Conservation (phyloP, 64 coral and sea anemone genomes). For the Orbicella faveolata region DNA sequence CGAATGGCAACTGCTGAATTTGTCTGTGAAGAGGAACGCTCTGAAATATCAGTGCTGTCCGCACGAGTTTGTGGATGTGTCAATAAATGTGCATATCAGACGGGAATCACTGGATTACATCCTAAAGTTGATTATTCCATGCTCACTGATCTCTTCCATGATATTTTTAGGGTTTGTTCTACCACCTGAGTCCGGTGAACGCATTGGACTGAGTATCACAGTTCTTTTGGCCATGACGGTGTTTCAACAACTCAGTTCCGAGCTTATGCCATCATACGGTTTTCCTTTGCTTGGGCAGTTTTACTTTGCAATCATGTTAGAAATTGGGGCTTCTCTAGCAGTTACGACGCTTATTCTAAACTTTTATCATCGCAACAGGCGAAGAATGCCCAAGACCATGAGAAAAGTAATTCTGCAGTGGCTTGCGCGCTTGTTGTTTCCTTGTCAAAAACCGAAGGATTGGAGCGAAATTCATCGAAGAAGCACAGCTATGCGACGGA, state of each 20-base stretch:
- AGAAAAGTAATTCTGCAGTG: conserved; percentile 68
- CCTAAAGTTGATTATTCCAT: conserved; percentile 65
- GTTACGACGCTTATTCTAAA: conserved; percentile 69
- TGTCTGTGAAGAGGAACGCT: conserved; percentile 34
- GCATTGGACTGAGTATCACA: conserved; percentile 73
- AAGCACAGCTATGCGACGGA: not conserved
- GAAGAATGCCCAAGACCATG: conserved; percentile 70
- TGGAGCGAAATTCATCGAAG: conserved; percentile 4
- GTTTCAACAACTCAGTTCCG: conserved; percentile 63
- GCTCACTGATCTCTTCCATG: conserved; percentile 71
- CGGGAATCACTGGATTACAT: conserved; percentile 65
- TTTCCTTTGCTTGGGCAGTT: conserved; percentile 74
- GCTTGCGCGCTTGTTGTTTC: conserved; percentile 48
- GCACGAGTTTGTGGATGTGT: conserved; percentile 57
- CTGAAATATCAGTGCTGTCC: conserved; percentile 61
- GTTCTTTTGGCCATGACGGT: conserved; percentile 77
- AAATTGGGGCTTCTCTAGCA: conserved; percentile 52
- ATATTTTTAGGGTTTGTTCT: conserved; percentile 71
- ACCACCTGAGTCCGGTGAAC: conserved; percentile 78
- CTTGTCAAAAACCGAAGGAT: conserved; percentile 11
- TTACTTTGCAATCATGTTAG: conserved; percentile 64
- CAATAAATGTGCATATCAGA: conserved; percentile 36
- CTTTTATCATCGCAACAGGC: conserved; percentile 81
- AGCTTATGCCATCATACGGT: conserved; percentile 69
- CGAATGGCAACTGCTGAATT: conserved; percentile 46